phyloP scores from a whole-genome alignment of 64 coral and sea anemone species.

The Stylophora pistillata region DNA sequence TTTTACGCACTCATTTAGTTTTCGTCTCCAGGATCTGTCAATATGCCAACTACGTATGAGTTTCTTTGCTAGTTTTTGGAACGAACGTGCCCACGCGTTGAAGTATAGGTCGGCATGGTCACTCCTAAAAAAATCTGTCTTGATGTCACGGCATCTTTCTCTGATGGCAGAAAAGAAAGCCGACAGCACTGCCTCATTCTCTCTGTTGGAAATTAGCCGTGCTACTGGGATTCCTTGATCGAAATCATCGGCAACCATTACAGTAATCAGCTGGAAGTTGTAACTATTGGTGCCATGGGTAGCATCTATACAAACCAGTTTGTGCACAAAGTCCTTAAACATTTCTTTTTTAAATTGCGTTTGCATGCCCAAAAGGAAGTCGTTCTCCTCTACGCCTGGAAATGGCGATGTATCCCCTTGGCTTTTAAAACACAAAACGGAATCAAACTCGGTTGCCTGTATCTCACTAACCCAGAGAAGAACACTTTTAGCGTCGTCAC shows the following conservation, averaged over 20 bases:
- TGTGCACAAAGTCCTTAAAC: not conserved
- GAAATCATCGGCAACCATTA: not conserved
- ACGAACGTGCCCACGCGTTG: not conserved
- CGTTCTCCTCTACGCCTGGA: not conserved
- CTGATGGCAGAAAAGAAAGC: not conserved
- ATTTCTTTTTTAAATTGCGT: slow-evolving; percentile 1
- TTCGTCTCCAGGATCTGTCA: slow-evolving; percentile 8
- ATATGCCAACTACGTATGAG: slow-evolving; percentile 30
- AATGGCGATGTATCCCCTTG: not conserved
- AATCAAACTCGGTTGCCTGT: not conserved
- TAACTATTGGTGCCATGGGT: not conserved
- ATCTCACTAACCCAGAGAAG: not conserved
- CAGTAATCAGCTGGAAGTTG: not conserved
- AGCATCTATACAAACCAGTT: not conserved
- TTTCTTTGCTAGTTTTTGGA: not conserved
- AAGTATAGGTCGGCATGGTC: slow-evolving; percentile 17
- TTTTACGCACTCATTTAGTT: not conserved
- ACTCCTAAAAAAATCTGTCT: slow-evolving; percentile 14
- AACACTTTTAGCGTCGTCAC: not conserved
- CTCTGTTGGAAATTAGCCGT: slow-evolving; percentile 2
- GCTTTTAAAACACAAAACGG: not conserved
- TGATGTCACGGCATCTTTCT: not conserved
- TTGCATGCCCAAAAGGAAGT: slow-evolving; percentile 39
- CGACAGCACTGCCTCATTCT: not conserved
- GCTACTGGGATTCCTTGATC: not conserved